Base-by-base conservation (phyloP, 37 sponge, comb jelly and placozoan genomes). In the Crambe crambe region DNA sequence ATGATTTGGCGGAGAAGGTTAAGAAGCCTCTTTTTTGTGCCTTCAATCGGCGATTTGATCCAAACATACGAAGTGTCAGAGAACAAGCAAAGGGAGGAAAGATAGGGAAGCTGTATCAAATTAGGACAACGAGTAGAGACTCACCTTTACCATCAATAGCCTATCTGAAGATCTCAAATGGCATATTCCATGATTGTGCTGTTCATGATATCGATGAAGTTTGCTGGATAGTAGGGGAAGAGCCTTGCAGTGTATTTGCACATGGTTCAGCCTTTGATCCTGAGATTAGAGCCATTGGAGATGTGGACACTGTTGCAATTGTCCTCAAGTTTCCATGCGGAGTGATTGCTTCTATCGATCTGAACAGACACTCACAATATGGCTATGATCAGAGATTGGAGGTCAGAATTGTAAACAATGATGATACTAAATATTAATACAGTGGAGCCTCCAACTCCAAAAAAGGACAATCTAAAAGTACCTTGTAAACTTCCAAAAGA, bases 311-410 rank as follows among this genome's bases (percentile, higher is more conserved):
- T 17, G 73, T 90, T 27, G 95, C 78, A 3, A 94, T 90, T 23
- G 78, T 80, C 3, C 71, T 94, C 25, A 87, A 75, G 79, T 94
- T 90, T 70, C 90, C 90, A 20, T 82, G 85, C 59, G 95, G 95
- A 65, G 85, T 42, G 1, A 32, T 94, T 8, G 95, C 89, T 23
- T 43, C 78, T 20, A 83, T 90, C 2, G 83, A 94, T 68, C 78
- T 90, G 37, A 90, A 78, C 56, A 68, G 95, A 42, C 91, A 90
- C 62, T 83, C 95, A n/a, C 42, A 37, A 40, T 90, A 94, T 54
- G 91, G 91, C 0, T 94, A 94, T 58, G 95, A 94, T 72, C 90
- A 90, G 68, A 70, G 95, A 58, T 39, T 94, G 26, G 95, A 94
- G 84, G 95, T 90, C 15, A 68, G 71, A n/a, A n/a, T n/a, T n/a